phyloP scores from a whole-genome alignment of 2,113 vertebrate genomes.

The Phrynosoma blainvillii region DNA sequence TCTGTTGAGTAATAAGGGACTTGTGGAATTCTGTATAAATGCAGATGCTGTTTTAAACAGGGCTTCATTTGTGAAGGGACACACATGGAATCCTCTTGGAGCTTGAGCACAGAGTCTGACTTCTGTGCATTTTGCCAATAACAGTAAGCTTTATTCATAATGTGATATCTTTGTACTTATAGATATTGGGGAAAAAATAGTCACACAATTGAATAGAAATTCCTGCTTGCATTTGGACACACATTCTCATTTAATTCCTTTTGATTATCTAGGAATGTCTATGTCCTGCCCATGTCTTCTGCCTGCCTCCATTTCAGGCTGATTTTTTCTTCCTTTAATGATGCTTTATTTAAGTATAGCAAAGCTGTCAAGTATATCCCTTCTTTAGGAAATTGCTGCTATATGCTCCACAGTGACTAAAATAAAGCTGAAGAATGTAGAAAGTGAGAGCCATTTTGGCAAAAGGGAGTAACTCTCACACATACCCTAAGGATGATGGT shows the following conservation, averaged over 20 bases:
- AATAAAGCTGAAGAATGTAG: too few species aligned
- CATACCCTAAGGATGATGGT: background rate
- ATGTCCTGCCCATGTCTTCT: background rate
- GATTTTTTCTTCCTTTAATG: too few species aligned
- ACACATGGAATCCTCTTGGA: rapidly evolving
- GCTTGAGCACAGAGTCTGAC: background rate
- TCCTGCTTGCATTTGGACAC: background rate
- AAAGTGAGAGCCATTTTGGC: background rate
- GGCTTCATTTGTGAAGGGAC: background rate
- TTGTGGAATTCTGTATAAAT: background rate
- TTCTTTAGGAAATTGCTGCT: background rate
- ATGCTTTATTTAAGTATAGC: background rate
- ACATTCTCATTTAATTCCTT: background rate
- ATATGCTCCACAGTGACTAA: background rate
- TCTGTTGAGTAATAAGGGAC: background rate
- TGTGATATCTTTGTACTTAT: background rate
- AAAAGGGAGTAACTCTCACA: background rate
- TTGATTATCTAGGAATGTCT: background rate
- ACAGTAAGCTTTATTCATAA: background rate
- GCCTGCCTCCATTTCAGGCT: background rate
- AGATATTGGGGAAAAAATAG: background rate
- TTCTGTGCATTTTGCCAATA: background rate
- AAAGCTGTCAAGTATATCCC: background rate
- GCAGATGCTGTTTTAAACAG: background rate
- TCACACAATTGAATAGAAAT: background rate